Conservation (phyloP, 2,888 invertebrate species). For the Drosophila pegasa region DNA sequence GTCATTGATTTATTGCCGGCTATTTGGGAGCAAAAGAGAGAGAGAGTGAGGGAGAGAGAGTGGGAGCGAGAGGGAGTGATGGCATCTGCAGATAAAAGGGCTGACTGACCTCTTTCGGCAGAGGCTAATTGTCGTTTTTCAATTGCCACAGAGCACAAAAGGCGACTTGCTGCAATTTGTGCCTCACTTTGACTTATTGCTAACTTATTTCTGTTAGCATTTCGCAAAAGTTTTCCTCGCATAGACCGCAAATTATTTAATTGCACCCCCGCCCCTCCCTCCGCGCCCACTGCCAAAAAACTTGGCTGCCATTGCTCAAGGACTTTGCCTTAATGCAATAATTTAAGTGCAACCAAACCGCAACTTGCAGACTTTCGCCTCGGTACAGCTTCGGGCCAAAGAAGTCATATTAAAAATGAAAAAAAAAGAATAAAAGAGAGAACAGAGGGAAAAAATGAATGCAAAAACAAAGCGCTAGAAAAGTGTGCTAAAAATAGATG, state of each 20-base stretch:
- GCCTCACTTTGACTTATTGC: conserved; percentile 38
- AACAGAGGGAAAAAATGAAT: conserved; percentile 7
- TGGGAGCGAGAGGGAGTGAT: neutral
- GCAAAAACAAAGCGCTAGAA: conserved; percentile 23
- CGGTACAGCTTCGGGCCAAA: conserved; percentile 41
- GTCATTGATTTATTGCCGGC: conserved; percentile 74
- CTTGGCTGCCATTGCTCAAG: conserved; percentile 58
- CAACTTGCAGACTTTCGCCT: conserved; percentile 60
- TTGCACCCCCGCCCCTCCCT: conserved; percentile 42
- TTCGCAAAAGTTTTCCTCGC: conserved; percentile 56
- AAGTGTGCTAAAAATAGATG: conserved; percentile 33
- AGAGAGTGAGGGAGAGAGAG: conserved; percentile 5
- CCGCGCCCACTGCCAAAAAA: conserved; percentile 20
- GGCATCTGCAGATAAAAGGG: conserved; percentile 54
- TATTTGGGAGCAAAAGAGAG: conserved; percentile 53
- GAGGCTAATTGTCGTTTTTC: conserved; percentile 75
- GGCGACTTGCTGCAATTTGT: conserved; percentile 40
- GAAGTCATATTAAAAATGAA: conserved; percentile 73
- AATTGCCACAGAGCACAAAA: conserved; percentile 58
- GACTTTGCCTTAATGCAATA: conserved; percentile 74
- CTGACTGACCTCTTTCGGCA: conserved; percentile 60
- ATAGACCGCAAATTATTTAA: conserved; percentile 78
- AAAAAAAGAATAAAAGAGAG: no score
- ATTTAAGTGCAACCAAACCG: conserved; percentile 76
- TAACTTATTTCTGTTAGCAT: conserved; percentile 55